phyloP scores from a whole-genome alignment of 2,797 vertebrate species.

The Choloepus didactylus region DNA sequence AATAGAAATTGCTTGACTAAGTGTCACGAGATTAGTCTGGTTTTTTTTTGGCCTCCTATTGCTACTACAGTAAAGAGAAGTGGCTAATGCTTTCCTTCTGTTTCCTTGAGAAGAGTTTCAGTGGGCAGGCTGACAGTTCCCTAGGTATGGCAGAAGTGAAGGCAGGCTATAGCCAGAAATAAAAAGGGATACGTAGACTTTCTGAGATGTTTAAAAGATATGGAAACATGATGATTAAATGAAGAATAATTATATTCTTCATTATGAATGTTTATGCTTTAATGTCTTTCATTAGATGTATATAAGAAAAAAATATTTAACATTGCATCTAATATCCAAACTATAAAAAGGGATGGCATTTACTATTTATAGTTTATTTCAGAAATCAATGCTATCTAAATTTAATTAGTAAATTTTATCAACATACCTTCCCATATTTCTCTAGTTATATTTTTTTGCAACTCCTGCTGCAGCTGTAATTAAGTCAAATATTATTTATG shows the following conservation, averaged over 20 bases:
- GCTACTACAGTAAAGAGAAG: background rate
- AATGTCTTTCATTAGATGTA: background rate
- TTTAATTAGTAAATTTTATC: conserved; percentile 24
- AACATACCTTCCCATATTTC: conserved; percentile 91
- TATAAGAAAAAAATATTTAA: background rate
- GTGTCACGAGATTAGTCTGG: background rate
- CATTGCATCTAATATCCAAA: background rate
- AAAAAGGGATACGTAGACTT: background rate
- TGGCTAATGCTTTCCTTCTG: too few relatives aligned
- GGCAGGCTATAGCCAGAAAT: background rate
- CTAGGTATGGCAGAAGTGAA: background rate
- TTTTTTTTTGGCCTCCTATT: background rate
- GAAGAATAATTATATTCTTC: background rate
- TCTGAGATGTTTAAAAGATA: background rate
- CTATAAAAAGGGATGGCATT: background rate
- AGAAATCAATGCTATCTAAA: conserved; percentile 17
- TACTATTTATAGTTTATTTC: conserved; percentile 10
- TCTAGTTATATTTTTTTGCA: conserved; percentile 92
- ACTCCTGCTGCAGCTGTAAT: conserved; percentile 92
- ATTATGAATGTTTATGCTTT: background rate
- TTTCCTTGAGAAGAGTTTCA: background rate
- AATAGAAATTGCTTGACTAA: background rate
- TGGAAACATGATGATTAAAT: background rate
- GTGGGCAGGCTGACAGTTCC: too few relatives aligned
- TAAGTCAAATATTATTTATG: conserved; percentile 62